A percentile compares a stretch with the other conserved stretches of the same genome.
phyloP scores from a whole-genome alignment of 2,888 invertebrate genomes.

The Latheticus oryzae region DNA sequence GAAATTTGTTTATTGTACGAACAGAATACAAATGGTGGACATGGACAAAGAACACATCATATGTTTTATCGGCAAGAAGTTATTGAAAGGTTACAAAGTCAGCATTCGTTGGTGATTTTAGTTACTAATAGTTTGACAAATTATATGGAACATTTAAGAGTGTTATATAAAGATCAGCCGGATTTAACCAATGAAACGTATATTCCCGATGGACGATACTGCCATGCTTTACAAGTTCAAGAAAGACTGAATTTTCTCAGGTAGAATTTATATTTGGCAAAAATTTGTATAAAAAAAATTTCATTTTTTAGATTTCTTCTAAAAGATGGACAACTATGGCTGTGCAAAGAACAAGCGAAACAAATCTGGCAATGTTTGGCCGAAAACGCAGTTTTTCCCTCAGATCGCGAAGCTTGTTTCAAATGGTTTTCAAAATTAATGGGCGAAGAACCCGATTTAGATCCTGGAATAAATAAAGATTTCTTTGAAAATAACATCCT shows the following conservation, averaged over 20 bases:
- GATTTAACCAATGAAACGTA: slow-evolving; percentile 83
- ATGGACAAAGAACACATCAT: slow-evolving; percentile 69
- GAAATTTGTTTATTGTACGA: slow-evolving; percentile 97
- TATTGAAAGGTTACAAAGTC: slow-evolving; percentile 90
- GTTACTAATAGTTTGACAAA: slow-evolving; percentile 91
- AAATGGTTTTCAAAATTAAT: slow-evolving; percentile 98
- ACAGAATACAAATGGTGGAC: slow-evolving; percentile 75
- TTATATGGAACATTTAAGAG: slow-evolving; percentile 90
- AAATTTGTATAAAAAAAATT: slow-evolving; percentile 3
- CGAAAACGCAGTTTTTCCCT: slow-evolving; percentile 90
- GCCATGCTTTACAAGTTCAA: slow-evolving; percentile 92
- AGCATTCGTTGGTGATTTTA: slow-evolving; percentile 92
- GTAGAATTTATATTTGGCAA: slow-evolving; percentile 46
- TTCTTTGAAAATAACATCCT: slow-evolving; percentile 96
- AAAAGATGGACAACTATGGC: slow-evolving; percentile 96
- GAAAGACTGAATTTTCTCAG: slow-evolving; percentile 91
- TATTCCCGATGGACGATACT: slow-evolving; percentile 89
- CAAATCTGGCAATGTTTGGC: slow-evolving; percentile 97
- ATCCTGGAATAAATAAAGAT: slow-evolving; percentile 94
- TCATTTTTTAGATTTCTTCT: slow-evolving; percentile 79
- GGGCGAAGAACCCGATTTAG: slow-evolving; percentile 96
- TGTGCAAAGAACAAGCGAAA: slow-evolving; percentile 96
- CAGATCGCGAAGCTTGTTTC: slow-evolving; percentile 96
- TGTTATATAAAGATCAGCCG: slow-evolving; percentile 75
- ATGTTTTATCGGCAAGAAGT: slow-evolving; percentile 69